Evolutionary conservation across 2,113 vertebrate species (phyloP), one percentile per base, ranked within the genome.

Genomic region (Phylloscopus trochilus): DNA sequence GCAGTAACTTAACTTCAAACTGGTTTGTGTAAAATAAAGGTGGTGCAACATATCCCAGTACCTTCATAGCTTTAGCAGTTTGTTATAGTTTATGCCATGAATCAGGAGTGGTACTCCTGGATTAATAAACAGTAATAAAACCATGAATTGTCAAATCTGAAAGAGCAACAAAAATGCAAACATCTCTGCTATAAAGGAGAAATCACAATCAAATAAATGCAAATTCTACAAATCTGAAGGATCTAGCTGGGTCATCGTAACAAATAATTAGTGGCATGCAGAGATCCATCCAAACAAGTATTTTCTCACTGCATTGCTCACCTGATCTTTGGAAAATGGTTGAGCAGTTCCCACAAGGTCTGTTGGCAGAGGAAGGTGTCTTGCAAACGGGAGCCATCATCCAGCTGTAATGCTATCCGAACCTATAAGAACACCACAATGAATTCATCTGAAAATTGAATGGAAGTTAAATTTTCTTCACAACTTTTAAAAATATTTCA

Each of bases 261-360:
- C 15, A 55, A 15, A 49, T 22, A 53, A 22, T 70, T 59, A 46
- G 17, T 37, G 31, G 17, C 49, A 68, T 2, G 13, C 41, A 87
- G 49, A 82, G 52, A 41, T 33, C 30, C 24, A 70, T 13, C 26
- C 39, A 87, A 89, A 60, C n/a, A 70, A 52, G 33, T 27, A n/a
- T 44, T 44, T 80, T 66, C 35, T 43, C 35, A 64, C 39, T 58
- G 41, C 39, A 26, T 2, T 35, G 94, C 98, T 97, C 94, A 99
- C 99, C 98, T 99, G 96, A 97, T 99, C 95, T 98, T 96, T 23
- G 97, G 89, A 91, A 99, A 99, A 88, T 98, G 98, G 68, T 91
- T 93, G 83, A 99, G 98, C 81, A 99, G 96, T 58, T 99, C 99
- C 99, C 99, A 99, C 83, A 99, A 97, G 14, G 97, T 99, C 96